Evolutionary conservation across 2,888 invertebrate genomes (phyloP).

Genomic region (Dexiosoma caninum): DNA sequence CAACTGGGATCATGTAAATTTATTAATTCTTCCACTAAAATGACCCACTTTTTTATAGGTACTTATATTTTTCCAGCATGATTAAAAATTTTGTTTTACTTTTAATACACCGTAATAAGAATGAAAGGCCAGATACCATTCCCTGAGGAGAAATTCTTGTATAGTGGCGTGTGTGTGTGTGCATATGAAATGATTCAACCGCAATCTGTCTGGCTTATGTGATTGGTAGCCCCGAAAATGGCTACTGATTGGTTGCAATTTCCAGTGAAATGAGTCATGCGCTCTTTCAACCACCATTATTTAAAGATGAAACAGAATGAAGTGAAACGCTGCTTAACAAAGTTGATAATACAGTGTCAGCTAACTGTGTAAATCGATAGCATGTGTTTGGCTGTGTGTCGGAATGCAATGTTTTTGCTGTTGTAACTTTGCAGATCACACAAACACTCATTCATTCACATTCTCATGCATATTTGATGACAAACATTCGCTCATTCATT

Average conservation of each 20-base stretch:
- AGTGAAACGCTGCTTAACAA: neutral
- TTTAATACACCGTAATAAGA: neutral
- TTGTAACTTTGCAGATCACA: conserved; percentile 22
- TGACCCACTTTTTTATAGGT: conserved; percentile 24
- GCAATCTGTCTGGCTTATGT: conserved; percentile 40
- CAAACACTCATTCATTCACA: neutral
- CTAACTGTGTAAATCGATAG: neutral
- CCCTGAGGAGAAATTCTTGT: neutral
- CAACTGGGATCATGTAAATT: neutral
- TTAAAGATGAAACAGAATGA: conserved; percentile 8
- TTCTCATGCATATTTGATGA: conserved; percentile 25
- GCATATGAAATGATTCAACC: conserved; percentile 6
- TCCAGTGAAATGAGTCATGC: conserved; percentile 52
- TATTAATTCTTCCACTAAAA: neutral
- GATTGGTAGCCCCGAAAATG: conserved; percentile 67
- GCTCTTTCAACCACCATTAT: conserved; percentile 53
- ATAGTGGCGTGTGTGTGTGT: neutral
- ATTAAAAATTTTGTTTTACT: neutral
- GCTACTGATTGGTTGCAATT: conserved; percentile 58
- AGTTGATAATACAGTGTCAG: conserved; percentile 32
- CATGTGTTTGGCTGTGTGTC: neutral
- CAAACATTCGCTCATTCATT: conserved; percentile 14
- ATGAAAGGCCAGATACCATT: neutral
- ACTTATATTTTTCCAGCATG: neutral
- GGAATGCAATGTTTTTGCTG: conserved; percentile 22